Evolutionary conservation across 2,888 invertebrate species (phyloP).

Genomic region (Ectemnius continuus): DNA sequence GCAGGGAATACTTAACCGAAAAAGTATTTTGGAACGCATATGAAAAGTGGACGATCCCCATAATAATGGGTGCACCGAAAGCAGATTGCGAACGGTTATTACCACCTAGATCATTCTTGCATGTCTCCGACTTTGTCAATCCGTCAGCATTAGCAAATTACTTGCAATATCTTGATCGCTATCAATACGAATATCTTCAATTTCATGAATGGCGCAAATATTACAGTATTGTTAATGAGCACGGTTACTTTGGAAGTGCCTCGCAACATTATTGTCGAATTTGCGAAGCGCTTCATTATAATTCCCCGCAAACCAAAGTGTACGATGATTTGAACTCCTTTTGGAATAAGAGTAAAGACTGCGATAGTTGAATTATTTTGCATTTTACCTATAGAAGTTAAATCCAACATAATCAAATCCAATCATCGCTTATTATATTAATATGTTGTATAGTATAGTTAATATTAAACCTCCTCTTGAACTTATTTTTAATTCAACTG

Average conservation of each 20-base stretch:
- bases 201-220: slow-evolving; percentile 82
- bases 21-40: slow-evolving; percentile 85
- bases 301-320: slow-evolving; percentile 76
- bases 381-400: not conserved
- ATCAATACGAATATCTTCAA: slow-evolving; percentile 74
- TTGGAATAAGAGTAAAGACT: slow-evolving; percentile 74
- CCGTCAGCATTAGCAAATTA: slow-evolving; percentile 80
- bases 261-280: slow-evolving; percentile 83
- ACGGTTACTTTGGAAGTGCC: slow-evolving; percentile 83
- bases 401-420: too few relatives aligned
- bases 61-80: slow-evolving; percentile 82
- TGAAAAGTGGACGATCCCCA: slow-evolving; percentile 82
- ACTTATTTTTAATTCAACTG: too few relatives aligned
- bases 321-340: slow-evolving; percentile 76
- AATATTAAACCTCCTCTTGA: too few relatives aligned
- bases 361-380: slow-evolving; percentile 27
- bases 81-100: slow-evolving; percentile 79
- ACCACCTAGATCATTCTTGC: slow-evolving; percentile 83
- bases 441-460: too few relatives aligned
- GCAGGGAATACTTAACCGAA: slow-evolving; percentile 85
- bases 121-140: slow-evolving; percentile 80
- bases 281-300: slow-evolving; percentile 85
- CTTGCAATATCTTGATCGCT: slow-evolving; percentile 78
- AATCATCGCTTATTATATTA: too few relatives aligned
- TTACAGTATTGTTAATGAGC: slow-evolving; percentile 82